A percentile compares a stretch with the other conserved stretches of the same genome.
Conservation (phyloP, 2,888 invertebrate genomes). For the Monochamus alternatus region DNA sequence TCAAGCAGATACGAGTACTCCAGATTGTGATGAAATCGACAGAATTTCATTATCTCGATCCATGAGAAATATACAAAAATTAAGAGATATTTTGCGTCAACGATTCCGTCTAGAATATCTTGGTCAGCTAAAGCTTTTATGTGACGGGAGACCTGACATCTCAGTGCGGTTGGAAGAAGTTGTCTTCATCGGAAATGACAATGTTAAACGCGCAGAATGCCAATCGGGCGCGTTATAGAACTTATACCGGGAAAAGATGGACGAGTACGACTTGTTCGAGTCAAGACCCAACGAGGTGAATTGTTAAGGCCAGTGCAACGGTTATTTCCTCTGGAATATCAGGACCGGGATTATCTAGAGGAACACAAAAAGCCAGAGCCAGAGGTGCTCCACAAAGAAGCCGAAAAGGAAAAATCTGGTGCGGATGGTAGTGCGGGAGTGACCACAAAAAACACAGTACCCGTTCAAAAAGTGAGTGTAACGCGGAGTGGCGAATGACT, state of each 20-base stretch:
- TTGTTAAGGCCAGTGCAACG: constrained; percentile 45
- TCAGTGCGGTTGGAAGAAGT: constrained; percentile 41
- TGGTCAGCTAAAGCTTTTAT: constrained; percentile 45
- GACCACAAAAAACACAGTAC: too few species aligned
- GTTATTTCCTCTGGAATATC: constrained; percentile 42
- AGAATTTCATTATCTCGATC: constrained; percentile 41
- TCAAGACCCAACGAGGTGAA: constrained; percentile 33
- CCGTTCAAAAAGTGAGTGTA: too few species aligned
- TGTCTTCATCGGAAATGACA: constrained; percentile 49
- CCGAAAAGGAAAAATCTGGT: too few species aligned
- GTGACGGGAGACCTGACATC: constrained; percentile 20
- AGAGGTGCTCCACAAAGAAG: too few species aligned
- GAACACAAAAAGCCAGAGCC: too few species aligned
- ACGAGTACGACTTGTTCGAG: constrained; percentile 41
- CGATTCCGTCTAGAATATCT: constrained; percentile 53
- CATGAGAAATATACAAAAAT: constrained; percentile 46
- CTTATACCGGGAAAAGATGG: constrained; percentile 48
- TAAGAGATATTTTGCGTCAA: constrained; percentile 51
- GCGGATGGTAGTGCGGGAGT: background rate
- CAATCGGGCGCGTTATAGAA: constrained; percentile 44
- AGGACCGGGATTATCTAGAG: too few species aligned
- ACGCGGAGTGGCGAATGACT: too few species aligned
- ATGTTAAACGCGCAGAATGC: constrained; percentile 47
- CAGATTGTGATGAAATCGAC: constrained; percentile 52
- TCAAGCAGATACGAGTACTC: constrained; percentile 43